Conservation (phyloP, 1,140 invertebrate genomes). For the Venturia canescens region DNA sequence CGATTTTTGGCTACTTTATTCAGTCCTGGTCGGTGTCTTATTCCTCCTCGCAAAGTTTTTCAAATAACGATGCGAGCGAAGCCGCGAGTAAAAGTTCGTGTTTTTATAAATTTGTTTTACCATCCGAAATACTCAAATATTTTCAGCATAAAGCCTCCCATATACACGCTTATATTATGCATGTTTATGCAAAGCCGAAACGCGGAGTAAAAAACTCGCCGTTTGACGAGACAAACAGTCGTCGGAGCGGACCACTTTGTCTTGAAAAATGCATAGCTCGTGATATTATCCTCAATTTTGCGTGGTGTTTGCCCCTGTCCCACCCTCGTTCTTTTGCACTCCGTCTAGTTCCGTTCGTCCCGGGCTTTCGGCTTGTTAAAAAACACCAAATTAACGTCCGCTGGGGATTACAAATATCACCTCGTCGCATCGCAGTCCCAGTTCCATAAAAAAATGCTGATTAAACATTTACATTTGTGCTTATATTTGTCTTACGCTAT, state of each 20-base stretch:
- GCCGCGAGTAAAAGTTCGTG: too few species aligned
- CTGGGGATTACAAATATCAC: background rate
- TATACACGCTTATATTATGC: too few species aligned
- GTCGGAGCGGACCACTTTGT: background rate
- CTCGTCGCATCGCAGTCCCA: background rate
- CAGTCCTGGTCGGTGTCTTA: too few species aligned
- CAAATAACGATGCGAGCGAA: too few species aligned
- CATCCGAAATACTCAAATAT: too few species aligned
- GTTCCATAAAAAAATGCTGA: background rate
- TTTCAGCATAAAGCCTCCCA: too few species aligned
- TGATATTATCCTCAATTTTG: conserved; percentile 1
- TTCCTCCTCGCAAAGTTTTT: too few species aligned
- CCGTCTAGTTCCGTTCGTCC: background rate
- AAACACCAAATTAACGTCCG: background rate
- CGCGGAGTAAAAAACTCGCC: background rate
- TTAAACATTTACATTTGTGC: too few species aligned
- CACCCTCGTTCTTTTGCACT: background rate
- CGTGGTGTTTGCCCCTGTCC: background rate
- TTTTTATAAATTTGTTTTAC: too few species aligned
- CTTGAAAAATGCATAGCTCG: background rate
- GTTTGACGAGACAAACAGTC: background rate
- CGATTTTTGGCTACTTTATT: too few species aligned
- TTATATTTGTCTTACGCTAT: too few species aligned
- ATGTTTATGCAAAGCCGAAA: too few species aligned
- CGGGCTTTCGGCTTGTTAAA: background rate